These are phyloP conservation scores for Pseudochirops cupreus DNA, from an alignment of 2,797 vertebrate species.

Conservation along the genomic window DNA sequence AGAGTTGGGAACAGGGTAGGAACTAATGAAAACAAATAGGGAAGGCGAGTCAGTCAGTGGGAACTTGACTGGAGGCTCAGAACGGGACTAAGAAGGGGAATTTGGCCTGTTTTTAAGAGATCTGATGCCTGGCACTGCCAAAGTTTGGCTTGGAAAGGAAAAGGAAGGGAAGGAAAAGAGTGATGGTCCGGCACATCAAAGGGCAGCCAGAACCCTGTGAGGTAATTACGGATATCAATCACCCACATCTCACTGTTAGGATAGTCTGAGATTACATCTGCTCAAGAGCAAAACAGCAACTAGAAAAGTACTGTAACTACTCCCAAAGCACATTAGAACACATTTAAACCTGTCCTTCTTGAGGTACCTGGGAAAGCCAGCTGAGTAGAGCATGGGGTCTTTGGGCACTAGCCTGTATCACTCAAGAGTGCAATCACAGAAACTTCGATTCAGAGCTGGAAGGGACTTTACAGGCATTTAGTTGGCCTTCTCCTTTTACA, in stretches of 20 bases:
- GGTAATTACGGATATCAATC: slow-evolving; percentile 55
- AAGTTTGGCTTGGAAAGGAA: slow-evolving; percentile 79
- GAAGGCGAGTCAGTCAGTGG: background rate
- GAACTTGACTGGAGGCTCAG: background rate
- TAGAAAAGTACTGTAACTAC: rapidly evolving
- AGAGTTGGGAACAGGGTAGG: background rate
- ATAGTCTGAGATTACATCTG: background rate
- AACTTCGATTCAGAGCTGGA: slow-evolving; percentile 24
- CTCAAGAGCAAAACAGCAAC: background rate
- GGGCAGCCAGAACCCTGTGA: slow-evolving; percentile 57
- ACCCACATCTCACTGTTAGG: slow-evolving; percentile 43
- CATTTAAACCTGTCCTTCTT: background rate
- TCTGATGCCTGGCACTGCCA: slow-evolving; percentile 76
- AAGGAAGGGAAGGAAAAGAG: slow-evolving; percentile 72
- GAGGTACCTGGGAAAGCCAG: slow-evolving; percentile 79
- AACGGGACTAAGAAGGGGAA: slow-evolving; percentile 49
- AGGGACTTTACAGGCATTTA: background rate
- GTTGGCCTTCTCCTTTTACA: background rate
- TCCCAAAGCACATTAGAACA: background rate
- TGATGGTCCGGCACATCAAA: slow-evolving; percentile 67
- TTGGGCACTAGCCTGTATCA: slow-evolving; percentile 72
- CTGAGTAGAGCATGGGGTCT: slow-evolving; percentile 64
- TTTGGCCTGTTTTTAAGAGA: slow-evolving; percentile 72
- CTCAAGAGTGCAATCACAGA: slow-evolving; percentile 51
- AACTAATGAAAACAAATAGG: slow-evolving; percentile 71